Base-by-base conservation (phyloP, 2,797 vertebrate species). In the Phalloptychus januarius region DNA sequence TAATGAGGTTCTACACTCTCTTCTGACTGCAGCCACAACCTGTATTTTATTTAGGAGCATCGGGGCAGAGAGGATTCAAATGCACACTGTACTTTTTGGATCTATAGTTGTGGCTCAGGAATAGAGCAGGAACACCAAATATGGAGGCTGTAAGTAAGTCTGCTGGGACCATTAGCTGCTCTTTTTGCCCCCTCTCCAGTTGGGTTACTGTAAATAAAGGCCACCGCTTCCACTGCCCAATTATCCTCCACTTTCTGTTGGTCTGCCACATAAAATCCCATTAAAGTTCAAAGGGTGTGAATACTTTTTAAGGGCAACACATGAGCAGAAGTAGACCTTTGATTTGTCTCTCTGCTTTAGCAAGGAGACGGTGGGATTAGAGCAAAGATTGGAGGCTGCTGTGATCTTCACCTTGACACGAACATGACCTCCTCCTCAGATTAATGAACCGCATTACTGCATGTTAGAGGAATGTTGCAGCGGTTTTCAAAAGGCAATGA, bases 401-500 rank as follows among this genome's bases (percentile, higher is more conserved):
- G 33, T 40, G 20, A 1, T 13, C 33, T 73, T 73, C 50, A 79
- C 61, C 73, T 74, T 72, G 54, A 86, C 61, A 71, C 77, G 77
- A 54, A 78, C 61, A 75, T 11, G 23, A 85, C 79, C n/a, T 52
- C 71, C 45, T 13, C 33, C 67, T 54, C 48, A 74, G 33, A 42
- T 36, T 69, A 48, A 82, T 75, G 52, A 80, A 75, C 75, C 71
- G 61, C 63, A 72, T 65, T 50, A 46, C 71, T 42, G 56, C 75
- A 77, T 75, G 52, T 78, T 54, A 28, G 28, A 45, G 44, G 48
- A 72, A 42, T 74, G 71, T 75, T 48, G 52, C 61, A 74, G 10
- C 20, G 38, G 28, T 76, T 88, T 83, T 61, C 46, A 52, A 82
- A 76, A 36, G 54, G 71, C 48, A 72, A 18, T 61, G 79, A 72